Evolutionary conservation across 1,140 invertebrate genomes (phyloP), one percentile per base, ranked within the genome.

Genomic region (Sminthurides bifidus): DNA sequence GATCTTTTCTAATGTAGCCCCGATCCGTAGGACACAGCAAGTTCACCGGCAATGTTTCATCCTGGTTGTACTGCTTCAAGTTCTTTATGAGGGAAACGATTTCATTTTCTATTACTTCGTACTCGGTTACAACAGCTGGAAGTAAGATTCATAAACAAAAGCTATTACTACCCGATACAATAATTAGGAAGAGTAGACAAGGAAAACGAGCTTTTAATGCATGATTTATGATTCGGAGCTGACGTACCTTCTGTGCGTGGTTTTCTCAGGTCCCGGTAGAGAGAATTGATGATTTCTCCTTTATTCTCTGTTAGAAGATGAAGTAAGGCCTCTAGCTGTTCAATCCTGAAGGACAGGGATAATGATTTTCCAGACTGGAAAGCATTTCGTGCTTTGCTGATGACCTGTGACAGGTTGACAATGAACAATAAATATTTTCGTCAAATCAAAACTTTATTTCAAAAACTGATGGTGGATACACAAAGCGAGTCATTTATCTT

Each of bases 251-350:
- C 54, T 31, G 55, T 59, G 45, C 40, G 61, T 44, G 55, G 55
- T 66, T 77, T 78, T 46, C 67, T 64, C 19, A 78, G 61, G 65
- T 78, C 76, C 54, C 71, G 65, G n/a, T 68, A 63, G 6, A 77
- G 57, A 10, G 72, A 73, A 35, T 66, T 58, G 15, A 63, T 58
- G 29, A 78, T 64, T 4, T 62, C 66, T 3, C 70, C 67, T 46
- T 69, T 64, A 57, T 76, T 70, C 44, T 77, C 74, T 15, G 72
- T 67, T 3, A 76, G 41, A 49, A 78, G 60, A 45, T 64, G 64
- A 14, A 69, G 46, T 10, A 78, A 51, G 5, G 59, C 65, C 52
- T 67, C 54, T 10, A 78, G 61, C 56, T 78, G 76, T 12, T 60
- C 45, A 14, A 65, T 56, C 38, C 76, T 63, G 69, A 75, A 60